Percentiles rank a stretch among this genome's conserved stretches.
Conservation (phyloP, 2,113 vertebrate genomes). For the Leptobrachium leishanense region DNA sequence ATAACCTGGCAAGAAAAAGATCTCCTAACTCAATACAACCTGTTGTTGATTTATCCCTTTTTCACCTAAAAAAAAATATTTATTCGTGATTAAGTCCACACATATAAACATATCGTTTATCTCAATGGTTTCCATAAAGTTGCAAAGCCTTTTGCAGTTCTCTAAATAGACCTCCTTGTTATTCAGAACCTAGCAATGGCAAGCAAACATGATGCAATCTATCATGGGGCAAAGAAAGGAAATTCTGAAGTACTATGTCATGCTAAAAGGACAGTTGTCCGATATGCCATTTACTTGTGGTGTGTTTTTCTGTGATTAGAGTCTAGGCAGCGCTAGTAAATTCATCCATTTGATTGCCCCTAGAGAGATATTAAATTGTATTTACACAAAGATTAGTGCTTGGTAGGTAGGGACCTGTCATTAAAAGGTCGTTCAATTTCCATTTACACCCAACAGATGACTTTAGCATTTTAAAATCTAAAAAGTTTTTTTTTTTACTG, state of each 20-base stretch:
- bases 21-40: no score
- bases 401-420: neutral
- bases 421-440: slow-evolving; percentile 16
- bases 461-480: neutral
- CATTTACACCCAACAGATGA: neutral
- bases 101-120: no score
- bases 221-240: slow-evolving; percentile 15
- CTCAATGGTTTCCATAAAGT: no score
- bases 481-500: neutral
- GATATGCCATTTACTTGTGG: slow-evolving; percentile 41
- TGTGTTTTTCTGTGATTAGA: slow-evolving; percentile 37
- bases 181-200: slow-evolving; percentile 1
- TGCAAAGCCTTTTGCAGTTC: neutral
- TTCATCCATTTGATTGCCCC: slow-evolving; percentile 31
- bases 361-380: slow-evolving; percentile 30
- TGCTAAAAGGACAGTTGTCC: slow-evolving; percentile 39
- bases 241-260: slow-evolving; percentile 31
- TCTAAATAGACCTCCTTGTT: neutral
- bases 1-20: no score
- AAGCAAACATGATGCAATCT: slow-evolving; percentile 3
- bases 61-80: no score
- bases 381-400: slow-evolving; percentile 17
- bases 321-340: slow-evolving; percentile 15
- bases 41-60: no score
- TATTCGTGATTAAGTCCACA: no score